Percentiles rank a stretch among this genome's conserved stretches.
Evolutionary conservation across 2,888 invertebrate species (phyloP).

Genomic region (Pasiphila rectangulata): DNA sequence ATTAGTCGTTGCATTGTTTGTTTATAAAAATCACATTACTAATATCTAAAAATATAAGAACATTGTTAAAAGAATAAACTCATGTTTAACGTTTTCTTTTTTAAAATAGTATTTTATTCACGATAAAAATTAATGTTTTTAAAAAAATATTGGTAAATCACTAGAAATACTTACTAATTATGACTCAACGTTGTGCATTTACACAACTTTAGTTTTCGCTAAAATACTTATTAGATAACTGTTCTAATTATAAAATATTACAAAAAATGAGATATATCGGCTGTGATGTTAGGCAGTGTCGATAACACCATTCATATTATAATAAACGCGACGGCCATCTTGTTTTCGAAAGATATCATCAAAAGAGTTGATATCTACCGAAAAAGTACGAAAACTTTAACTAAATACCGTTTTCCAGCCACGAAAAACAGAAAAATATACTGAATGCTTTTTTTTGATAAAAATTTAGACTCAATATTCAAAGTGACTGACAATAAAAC

Average conservation of each 20-base stretch:
- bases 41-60: too few relatives aligned
- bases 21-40: too few relatives aligned
- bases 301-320: conserved; percentile 1
- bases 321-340: conserved; percentile 12
- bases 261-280: conserved; percentile 14
- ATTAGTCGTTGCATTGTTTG: too few relatives aligned
- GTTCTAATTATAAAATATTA: conserved; percentile 2
- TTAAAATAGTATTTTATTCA: conserved; percentile 9
- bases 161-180: conserved; percentile 47
- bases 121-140: conserved; percentile 28
- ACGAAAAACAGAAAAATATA: background rate
- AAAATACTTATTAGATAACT: conserved; percentile 30
- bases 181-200: conserved; percentile 63
- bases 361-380: background rate
- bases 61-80: background rate
- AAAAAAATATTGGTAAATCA: conserved; percentile 45
- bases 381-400: conserved; percentile 8
- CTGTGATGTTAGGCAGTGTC: conserved; percentile 30
- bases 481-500: too few relatives aligned
- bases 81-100: background rate
- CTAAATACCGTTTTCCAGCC: conserved; percentile 13
- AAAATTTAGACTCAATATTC: background rate
- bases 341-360: background rate
- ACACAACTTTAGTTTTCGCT: conserved; percentile 46
- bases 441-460: background rate